Evolutionary conservation across 1,140 invertebrate genomes (phyloP), one percentile per base, ranked within the genome.

Genomic region (Mylabris phalerata): DNA sequence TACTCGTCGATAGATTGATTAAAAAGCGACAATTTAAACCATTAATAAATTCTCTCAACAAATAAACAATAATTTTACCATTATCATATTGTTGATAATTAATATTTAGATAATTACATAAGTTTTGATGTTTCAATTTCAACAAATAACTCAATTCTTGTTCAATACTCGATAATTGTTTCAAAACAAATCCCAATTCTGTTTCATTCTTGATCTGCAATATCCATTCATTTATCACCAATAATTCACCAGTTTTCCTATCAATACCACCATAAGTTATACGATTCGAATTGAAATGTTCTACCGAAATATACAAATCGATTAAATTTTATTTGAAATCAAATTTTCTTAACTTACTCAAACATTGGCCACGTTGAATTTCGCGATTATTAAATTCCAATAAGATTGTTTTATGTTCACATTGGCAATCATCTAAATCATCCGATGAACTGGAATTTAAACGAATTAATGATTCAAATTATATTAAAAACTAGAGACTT

Each of bases 41-140:
- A 59, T 78, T 74, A 54, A 85, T 77, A 73, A 84, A 88, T 70
- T 92, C 88, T 71, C 84, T 80, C 13, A 85, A 72, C 46, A 86
- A 71, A 64, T 84, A 79, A 10, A 87, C 75, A 1, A 79, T 63
- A 54, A 84, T 62, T 57, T 77, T 79, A 48, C 83, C 80, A 27
- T 85, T 79, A 50, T 78, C 78, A 49, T 81, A 77, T 41, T 78
- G 69, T 4, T 78, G 63, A 69, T 84, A 84, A 62, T 82, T 81
- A 66, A 90, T 83, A 63, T 84, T 85, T 48, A 88, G 74, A 75
- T 89, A 91, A 63, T 83, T 79, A 9, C 87, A 79, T 5, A 92
- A 75, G 78, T 90, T 86, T 26, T 76, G 72, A 74, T 90, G 88
- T 65, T 82, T 78, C 5, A 92, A 71, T 67, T 82, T 84, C 4